Conservation (phyloP, 2,113 vertebrate species). For the Myrmecobius fasciatus region DNA sequence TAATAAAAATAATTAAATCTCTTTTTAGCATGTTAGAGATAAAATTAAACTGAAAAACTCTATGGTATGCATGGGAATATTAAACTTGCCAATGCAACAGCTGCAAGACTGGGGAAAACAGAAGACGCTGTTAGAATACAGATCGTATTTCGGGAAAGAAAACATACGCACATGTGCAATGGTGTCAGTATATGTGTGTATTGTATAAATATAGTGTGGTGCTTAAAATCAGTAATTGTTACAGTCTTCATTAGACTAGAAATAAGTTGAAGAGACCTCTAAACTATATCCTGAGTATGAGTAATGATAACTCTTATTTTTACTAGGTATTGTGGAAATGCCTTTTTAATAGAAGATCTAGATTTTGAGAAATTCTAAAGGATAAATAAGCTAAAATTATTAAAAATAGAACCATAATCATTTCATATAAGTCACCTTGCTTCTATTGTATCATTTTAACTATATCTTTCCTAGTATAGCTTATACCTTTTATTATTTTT, state of each 20-base stretch:
- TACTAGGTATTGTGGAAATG: conserved; percentile 19
- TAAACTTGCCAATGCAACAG: conserved; percentile 29
- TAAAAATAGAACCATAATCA: not conserved
- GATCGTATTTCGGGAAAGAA: conserved; percentile 42
- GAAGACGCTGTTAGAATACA: not conserved
- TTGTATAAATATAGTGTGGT: not conserved
- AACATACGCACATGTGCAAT: not conserved
- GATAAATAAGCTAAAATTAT: conserved; percentile 2
- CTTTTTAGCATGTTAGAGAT: conserved; percentile 55
- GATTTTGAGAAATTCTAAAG: conserved; percentile 11
- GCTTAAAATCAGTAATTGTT: not conserved
- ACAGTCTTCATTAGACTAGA: not conserved
- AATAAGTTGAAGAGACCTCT: not conserved
- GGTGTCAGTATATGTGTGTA: not conserved
- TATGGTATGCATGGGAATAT: not conserved
- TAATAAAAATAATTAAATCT: conserved; percentile 56
- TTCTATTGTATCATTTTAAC: not conserved
- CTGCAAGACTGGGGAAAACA: conserved; percentile 27
- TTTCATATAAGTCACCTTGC: not conserved
- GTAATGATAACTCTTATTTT: conserved; percentile 35
- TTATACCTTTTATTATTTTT: not conserved
- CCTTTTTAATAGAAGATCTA: not conserved
- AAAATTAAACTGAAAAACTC: conserved; percentile 52
- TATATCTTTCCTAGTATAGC: rapidly evolving
- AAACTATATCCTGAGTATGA: not conserved